phyloP scores from a whole-genome alignment of 2,113 vertebrate genomes.

The Clupea harengus region DNA sequence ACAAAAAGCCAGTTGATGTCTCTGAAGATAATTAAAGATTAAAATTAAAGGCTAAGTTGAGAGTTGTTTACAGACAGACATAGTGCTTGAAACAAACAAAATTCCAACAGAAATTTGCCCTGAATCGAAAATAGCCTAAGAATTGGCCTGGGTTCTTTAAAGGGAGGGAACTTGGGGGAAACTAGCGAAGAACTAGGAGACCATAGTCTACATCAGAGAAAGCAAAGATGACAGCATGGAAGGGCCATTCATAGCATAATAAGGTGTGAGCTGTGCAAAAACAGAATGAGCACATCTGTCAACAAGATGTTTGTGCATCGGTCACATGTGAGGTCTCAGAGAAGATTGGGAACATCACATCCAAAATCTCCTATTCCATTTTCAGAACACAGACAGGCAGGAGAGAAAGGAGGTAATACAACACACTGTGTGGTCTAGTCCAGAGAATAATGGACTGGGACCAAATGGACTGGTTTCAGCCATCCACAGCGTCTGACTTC shows the following conservation, averaged over 20 bases:
- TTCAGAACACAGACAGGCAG: neutral
- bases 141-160: neutral
- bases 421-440: neutral
- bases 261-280: neutral
- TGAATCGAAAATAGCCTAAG: neutral
- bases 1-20: neutral
- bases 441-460: neutral
- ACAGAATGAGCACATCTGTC: neutral
- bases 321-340: neutral
- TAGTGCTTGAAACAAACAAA: neutral
- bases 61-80: neutral
- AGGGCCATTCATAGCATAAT: neutral
- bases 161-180: neutral
- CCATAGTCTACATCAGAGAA: neutral
- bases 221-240: neutral
- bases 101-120: constrained; percentile 5
- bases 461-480: neutral
- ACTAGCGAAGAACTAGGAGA: neutral
- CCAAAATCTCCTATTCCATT: neutral
- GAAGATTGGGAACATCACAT: neutral
- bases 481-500: neutral
- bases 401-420: neutral
- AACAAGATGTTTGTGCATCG: neutral
- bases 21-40: neutral
- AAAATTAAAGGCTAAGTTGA: constrained; percentile 1